Conservation (phyloP, 2,113 vertebrate genomes). For the Donacobius atricapilla region DNA sequence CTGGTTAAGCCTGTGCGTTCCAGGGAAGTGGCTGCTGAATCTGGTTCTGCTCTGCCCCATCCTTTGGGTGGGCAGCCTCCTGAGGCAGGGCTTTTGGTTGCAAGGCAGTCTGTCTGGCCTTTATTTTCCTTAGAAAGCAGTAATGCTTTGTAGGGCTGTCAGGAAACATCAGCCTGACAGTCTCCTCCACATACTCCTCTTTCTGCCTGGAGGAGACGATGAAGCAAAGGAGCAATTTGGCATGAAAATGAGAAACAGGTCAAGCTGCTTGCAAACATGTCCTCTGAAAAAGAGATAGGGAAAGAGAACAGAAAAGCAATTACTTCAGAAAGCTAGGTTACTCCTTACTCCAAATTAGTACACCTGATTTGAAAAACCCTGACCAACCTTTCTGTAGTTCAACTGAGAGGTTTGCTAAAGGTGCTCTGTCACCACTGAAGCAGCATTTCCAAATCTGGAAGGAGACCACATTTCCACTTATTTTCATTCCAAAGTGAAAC, state of each 20-base stretch:
- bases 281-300: background rate
- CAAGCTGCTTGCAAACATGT: background rate
- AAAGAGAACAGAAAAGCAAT: slow-evolving; percentile 11
- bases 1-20: background rate
- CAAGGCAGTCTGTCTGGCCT: background rate
- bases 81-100: background rate
- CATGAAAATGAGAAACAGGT: slow-evolving; percentile 29
- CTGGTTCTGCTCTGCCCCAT: background rate
- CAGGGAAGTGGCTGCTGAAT: accelerated
- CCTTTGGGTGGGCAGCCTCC: background rate
- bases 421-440: background rate
- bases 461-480: background rate
- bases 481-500: background rate
- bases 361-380: background rate
- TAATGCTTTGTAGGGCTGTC: background rate
- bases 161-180: background rate
- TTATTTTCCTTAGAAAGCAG: background rate
- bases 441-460: background rate
- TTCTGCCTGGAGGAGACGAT: background rate
- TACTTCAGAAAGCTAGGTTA: background rate
- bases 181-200: background rate
- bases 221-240: background rate
- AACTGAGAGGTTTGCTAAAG: background rate
- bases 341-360: slow-evolving; percentile 1
- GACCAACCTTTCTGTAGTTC: background rate